Conservation (phyloP, 2,888 invertebrate genomes). For the Sesia apiformis region DNA sequence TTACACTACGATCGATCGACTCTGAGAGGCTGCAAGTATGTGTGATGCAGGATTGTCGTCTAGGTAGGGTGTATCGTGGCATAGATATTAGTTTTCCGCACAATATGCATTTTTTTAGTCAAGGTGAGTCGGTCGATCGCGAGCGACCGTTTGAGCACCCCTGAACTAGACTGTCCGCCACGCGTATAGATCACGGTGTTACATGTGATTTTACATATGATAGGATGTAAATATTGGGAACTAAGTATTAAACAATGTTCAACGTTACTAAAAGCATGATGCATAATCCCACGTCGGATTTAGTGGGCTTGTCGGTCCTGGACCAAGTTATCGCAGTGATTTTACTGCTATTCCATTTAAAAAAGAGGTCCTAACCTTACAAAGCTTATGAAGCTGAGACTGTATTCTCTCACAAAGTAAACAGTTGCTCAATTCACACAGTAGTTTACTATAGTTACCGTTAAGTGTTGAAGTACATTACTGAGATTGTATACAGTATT, state of each 20-base stretch:
- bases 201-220: conserved; percentile 59
- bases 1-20: too few species aligned
- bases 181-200: conserved; percentile 23
- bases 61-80: too few species aligned
- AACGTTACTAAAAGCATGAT: neutral
- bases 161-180: conserved; percentile 29
- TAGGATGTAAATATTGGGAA: conserved; percentile 65
- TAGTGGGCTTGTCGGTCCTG: too few species aligned
- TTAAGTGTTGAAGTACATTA: conserved; percentile 29
- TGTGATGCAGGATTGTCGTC: too few species aligned
- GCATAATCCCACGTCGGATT: too few species aligned
- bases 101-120: too few species aligned
- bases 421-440: neutral
- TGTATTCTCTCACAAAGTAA: neutral
- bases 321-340: too few species aligned
- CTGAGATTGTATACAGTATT: conserved; percentile 51
- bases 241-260: conserved; percentile 31
- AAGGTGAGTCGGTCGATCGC: too few species aligned
- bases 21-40: too few species aligned
- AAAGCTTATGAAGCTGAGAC: neutral
- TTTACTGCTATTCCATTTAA: too few species aligned
- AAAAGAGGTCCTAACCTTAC: neutral
- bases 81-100: too few species aligned
- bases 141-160: too few species aligned
- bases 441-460: conserved; percentile 5